Evolutionary conservation across 2,888 invertebrate species (phyloP), one percentile per base, ranked within the genome.

Genomic region (Ophonus ardosiacus): DNA sequence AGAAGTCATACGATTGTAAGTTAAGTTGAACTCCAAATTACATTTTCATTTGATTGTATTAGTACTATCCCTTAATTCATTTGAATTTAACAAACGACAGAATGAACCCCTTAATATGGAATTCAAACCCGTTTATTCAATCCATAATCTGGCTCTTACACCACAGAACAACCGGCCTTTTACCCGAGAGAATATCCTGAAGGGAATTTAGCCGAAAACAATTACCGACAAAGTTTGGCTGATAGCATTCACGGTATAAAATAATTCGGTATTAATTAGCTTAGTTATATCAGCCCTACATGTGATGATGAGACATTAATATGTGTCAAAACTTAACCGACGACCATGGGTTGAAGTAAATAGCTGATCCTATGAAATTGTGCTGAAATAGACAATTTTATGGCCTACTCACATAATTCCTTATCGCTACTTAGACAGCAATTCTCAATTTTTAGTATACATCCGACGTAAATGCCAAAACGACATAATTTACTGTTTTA

Each of bases 221-320:
- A 71, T 71, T 65, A 65, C 21, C 18, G 24, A 65, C 65, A 18
- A 65, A 65, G 65, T 65, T 65, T 65, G n/a, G 38, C 38, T 40
- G 43, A 71, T 24, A 40, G 21, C 4, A 17, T 24, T 71, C 43
- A 74, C 40, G 74, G 10, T 74, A 74, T 74, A 74, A 74, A 74
- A 74, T 74, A 74, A 43, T 74, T 21, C 51, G 5, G 18, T 74
- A 74, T 74, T 74, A 74, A 74, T 38, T 74, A 74, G 21, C 13
- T 51, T 8, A 43, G 40, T 74, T 56, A 43, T n/a, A 74, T 74
- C 51, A 43, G 74, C 40, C 40, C 8, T 10, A 24, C 18, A 18
- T 21, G 63, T 63, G 63, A 21, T 21, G 63, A 21, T 21, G 63
- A 0, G 13, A 13, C 13, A 21, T 63, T 18, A 63, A 63, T 18